Conservation (phyloP, 2,113 vertebrate genomes). For the Upupa epops region DNA sequence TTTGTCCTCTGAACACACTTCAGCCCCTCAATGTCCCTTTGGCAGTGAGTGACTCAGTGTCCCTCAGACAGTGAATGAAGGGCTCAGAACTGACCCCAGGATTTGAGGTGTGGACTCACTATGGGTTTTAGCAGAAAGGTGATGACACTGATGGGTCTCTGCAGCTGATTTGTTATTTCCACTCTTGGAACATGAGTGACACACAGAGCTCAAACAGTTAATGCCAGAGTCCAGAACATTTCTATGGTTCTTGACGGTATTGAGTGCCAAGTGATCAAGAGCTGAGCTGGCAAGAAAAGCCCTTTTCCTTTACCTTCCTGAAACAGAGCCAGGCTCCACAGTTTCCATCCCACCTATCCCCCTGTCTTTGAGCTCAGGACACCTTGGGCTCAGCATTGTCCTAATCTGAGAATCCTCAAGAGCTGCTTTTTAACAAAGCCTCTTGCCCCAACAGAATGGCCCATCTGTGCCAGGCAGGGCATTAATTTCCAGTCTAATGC, state of each 20-base stretch:
- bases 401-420: background rate
- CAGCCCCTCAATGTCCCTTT: too few relatives aligned
- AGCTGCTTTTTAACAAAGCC: background rate
- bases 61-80: too few relatives aligned
- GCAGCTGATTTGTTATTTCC: background rate
- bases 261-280: background rate
- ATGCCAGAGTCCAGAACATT: background rate
- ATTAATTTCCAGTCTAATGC: slow-evolving; percentile 10
- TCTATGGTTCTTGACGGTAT: background rate
- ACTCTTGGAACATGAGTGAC: background rate
- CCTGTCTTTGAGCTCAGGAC: background rate
- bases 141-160: background rate
- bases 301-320: background rate
- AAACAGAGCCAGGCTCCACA: background rate
- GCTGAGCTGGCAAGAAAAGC: background rate
- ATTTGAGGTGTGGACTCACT: too few relatives aligned
- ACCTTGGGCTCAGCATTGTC: background rate
- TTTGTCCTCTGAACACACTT: too few relatives aligned
- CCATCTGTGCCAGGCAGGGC: background rate
- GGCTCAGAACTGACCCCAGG: too few relatives aligned
- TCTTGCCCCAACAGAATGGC: background rate
- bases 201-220: background rate
- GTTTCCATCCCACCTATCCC: background rate
- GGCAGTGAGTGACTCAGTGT: too few relatives aligned
- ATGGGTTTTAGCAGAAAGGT: background rate